These are phyloP conservation scores for Coptodon bakossiorum DNA, from an alignment of 2,113 vertebrate species.

Conservation along the genomic window DNA sequence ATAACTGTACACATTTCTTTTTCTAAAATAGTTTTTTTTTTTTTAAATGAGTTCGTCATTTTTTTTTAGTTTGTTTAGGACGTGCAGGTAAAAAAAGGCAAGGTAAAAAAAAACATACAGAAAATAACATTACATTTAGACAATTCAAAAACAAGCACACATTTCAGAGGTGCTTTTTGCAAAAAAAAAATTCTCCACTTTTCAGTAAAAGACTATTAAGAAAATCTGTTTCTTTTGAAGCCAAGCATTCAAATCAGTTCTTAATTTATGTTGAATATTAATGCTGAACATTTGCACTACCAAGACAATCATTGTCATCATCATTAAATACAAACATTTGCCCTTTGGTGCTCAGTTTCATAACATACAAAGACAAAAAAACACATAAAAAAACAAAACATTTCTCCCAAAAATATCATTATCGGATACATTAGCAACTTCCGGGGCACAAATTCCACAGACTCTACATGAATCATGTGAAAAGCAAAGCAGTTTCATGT, in stretches of 20 bases:
- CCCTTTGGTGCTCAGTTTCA: neutral
- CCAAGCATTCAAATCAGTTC: neutral
- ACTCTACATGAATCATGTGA: conserved; percentile 52
- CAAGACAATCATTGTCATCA: neutral
- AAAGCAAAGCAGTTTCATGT: conserved; percentile 17
- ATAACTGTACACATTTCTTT: neutral
- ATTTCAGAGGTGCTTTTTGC: neutral
- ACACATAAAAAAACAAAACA: neutral
- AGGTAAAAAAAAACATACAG: neutral
- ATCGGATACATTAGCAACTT: conserved; percentile 34
- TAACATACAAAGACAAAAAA: neutral
- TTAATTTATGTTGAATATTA: neutral
- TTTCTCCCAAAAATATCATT: conserved; percentile 34
- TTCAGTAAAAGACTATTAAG: neutral
- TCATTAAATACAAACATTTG: neutral
- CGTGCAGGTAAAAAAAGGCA: neutral
- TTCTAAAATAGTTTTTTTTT: neutral
- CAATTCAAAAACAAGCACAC: neutral
- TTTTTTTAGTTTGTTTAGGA: neutral
- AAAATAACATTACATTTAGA: neutral
- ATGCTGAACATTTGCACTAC: neutral
- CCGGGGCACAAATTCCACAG: neutral
- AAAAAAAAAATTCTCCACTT: neutral
- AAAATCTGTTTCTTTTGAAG: neutral
- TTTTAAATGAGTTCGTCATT: neutral